Evolutionary conservation across 2,113 vertebrate species (phyloP), one percentile per base, ranked within the genome.

Genomic region (Bombycilla garrulus): DNA sequence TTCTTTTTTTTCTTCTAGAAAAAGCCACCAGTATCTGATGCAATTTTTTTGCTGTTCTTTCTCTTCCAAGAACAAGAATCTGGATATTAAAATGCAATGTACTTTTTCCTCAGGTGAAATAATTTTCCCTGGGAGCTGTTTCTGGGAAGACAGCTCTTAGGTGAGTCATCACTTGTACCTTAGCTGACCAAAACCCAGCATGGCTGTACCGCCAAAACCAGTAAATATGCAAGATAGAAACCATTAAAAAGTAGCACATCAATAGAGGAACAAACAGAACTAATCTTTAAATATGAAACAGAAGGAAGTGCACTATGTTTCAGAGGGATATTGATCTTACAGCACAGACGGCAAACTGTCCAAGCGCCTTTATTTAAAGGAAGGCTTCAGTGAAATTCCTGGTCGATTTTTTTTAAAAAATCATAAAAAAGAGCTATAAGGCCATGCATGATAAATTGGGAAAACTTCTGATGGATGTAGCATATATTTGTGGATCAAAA

Each of bases 391-490:
- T 79, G 31, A 93, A 93, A 87, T 44, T 85, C 81, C 50, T 48
- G 28, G 45, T 45, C 33, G 48, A 35, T 77, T 82, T 56, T 56
- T 56, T 57, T 17, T 4, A 3, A 50, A 90, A 87, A 95, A 92
- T 66, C 66, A 53, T 53, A 47, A 58, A 53, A 79, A 33, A 62
- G 61, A 19, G 35, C 40, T 62, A 1, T 76, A 91, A 90, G 62
- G 11, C 53, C 42, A 65, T 4, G 45, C 40, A 72, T 90, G 92
- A 92, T 80, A 78, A 90, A 95, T 73, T 82, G 58, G 62, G 50
- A 83, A 76, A 92, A 77, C 67, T 93, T 93, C 61, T 76, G 92
- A 95, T 61, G 70, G 90, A 95, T 94, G 84, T 24, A 91, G 67
- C 62, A 61, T 69, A 42, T 64, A 58, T 50, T 82, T 50, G 71